Conservation (phyloP, 1,140 invertebrate genomes). For the Manduca sexta region DNA sequence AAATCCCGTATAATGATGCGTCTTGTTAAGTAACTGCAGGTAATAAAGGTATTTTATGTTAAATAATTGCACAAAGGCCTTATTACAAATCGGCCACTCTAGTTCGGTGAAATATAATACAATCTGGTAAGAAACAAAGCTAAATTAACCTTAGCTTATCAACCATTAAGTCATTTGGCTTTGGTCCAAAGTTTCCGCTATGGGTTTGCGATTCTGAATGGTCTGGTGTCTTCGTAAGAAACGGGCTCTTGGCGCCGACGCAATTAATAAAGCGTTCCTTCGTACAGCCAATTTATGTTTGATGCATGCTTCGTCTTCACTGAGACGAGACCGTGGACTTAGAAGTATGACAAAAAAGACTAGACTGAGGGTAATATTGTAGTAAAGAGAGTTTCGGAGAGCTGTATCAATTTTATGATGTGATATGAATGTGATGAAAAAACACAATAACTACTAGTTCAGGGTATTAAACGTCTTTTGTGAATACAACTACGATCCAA, state of each 20-base stretch:
- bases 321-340: background rate
- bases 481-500: too few relatives aligned
- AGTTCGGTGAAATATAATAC: conserved; percentile 21
- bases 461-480: too few relatives aligned
- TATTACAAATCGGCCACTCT: conserved; percentile 9
- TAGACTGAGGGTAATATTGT: too few relatives aligned
- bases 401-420: too few relatives aligned
- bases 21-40: conserved; percentile 10
- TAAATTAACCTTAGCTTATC: conserved; percentile 54
- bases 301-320: background rate
- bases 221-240: conserved; percentile 26
- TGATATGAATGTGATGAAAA: too few relatives aligned
- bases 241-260: conserved; percentile 21
- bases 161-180: conserved; percentile 53
- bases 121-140: conserved; percentile 35
- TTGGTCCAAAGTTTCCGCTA: conserved; percentile 33
- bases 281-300: background rate
- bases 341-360: too few relatives aligned
- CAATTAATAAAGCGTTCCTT: conserved; percentile 7
- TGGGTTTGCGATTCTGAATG: conserved; percentile 13
- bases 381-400: too few relatives aligned
- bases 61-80: conserved; percentile 9
- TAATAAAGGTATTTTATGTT: conserved; percentile 6
- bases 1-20: conserved; percentile 11
- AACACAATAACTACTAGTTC: too few relatives aligned